Percentiles rank a stretch among this genome's conserved stretches.
Conservation (phyloP, 2,797 vertebrate species). For the Liparis tanakae region DNA sequence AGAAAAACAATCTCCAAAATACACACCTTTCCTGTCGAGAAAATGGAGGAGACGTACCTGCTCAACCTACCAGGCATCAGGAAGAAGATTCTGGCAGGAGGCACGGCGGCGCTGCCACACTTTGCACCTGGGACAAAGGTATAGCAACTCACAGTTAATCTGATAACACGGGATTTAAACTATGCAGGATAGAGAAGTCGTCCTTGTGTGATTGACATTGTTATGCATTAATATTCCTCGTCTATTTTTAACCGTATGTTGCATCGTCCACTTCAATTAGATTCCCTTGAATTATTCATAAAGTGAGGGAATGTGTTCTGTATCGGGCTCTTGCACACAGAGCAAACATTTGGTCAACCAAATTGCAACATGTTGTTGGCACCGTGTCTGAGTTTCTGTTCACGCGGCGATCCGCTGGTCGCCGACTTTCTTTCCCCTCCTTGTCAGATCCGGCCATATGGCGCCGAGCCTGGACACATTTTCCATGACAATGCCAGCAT, state of each 20-base stretch:
- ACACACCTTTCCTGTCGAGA: conserved; percentile 31
- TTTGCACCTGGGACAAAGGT: conserved; percentile 90
- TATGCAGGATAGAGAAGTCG: not conserved
- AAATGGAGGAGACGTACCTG: conserved; percentile 88
- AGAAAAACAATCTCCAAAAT: conserved; percentile 30
- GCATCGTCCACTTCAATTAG: conserved; percentile 60
- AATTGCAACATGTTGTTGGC: conserved; percentile 75
- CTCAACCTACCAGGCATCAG: conserved; percentile 86
- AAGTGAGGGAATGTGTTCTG: conserved; percentile 51
- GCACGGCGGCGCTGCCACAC: conserved; percentile 83
- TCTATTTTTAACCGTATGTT: conserved; percentile 56
- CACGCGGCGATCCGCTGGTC: conserved; percentile 62
- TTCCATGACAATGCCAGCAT: conserved; percentile 75
- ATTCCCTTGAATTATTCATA: conserved; percentile 67
- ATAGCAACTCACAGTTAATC: conserved; percentile 28
- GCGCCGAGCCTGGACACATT: conserved; percentile 71
- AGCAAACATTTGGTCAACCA: conserved; percentile 78
- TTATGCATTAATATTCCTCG: conserved; percentile 37
- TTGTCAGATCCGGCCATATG: conserved; percentile 75
- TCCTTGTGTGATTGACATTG: conserved; percentile 19
- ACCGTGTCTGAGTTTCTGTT: conserved; percentile 49
- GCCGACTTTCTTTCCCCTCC: conserved; percentile 47
- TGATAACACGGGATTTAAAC: not conserved
- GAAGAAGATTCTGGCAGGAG: conserved; percentile 90
- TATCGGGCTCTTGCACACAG: conserved; percentile 61